Conservation (phyloP, 2,888 invertebrate species). For the Lampropteryx suffumata region DNA sequence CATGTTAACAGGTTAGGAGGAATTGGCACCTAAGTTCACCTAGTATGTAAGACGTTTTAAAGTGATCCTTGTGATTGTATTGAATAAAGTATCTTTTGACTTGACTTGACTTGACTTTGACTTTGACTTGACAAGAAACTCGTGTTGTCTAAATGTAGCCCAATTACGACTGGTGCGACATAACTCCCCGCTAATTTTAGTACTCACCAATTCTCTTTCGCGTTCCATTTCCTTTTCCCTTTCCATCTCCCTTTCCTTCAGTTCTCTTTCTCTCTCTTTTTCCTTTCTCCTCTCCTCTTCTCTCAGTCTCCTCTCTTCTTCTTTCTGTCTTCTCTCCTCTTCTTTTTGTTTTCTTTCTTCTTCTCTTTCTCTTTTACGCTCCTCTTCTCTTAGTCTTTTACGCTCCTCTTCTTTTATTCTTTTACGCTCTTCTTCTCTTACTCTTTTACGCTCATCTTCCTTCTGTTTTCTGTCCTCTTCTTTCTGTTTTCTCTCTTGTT, state of each 20-base stretch:
- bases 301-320: slow-evolving; percentile 34
- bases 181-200: too few species aligned
- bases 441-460: slow-evolving; percentile 38
- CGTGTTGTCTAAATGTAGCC: too few species aligned
- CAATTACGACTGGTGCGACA: too few species aligned
- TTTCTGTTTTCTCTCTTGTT: slow-evolving; percentile 61
- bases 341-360: slow-evolving; percentile 34
- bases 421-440: slow-evolving; percentile 39
- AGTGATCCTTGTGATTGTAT: too few species aligned
- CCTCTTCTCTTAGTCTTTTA: slow-evolving; percentile 63
- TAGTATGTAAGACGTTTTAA: too few species aligned
- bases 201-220: slow-evolving; percentile 59
- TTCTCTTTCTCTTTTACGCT: slow-evolving; percentile 34
- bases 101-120: too few species aligned
- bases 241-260: slow-evolving; percentile 46
- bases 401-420: slow-evolving; percentile 63
- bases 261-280: slow-evolving; percentile 62
- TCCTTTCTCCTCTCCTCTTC: too few species aligned
- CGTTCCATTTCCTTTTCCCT: slow-evolving; percentile 61
- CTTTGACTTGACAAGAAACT: too few species aligned
- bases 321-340: slow-evolving; percentile 22
- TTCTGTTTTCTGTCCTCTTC: slow-evolving; percentile 53
- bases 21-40: too few species aligned
- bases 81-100: too few species aligned
- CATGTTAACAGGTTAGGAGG: too few species aligned